Percentiles rank a stretch among this genome's conserved stretches.
phyloP scores from a whole-genome alignment of 1,140 invertebrate genomes.

The Nasonia longicornis region DNA sequence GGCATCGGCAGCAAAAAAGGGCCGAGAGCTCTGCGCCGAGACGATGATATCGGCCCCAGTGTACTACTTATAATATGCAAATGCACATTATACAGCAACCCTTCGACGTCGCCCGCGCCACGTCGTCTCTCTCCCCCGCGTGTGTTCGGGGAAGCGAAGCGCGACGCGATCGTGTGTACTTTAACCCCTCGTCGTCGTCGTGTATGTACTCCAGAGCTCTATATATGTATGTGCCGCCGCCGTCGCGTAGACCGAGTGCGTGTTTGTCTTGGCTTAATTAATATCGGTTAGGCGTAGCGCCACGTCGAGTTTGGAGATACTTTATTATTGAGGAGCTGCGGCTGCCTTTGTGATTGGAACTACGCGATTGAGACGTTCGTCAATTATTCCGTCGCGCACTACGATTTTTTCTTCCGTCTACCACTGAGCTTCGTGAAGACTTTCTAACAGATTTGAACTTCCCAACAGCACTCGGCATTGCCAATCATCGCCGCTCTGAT shows the following conservation, averaged over 20 bases:
- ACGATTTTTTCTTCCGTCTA: too few species aligned
- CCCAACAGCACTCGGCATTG: background rate
- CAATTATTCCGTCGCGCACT: background rate
- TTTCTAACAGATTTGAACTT: background rate
- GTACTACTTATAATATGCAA: conserved; percentile 70
- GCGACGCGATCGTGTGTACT: conserved; percentile 37
- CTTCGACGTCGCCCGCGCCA: background rate
- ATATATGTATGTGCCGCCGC: background rate
- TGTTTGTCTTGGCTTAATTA: conserved; percentile 56
- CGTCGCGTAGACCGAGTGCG: conserved; percentile 18
- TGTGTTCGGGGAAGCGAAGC: conserved; percentile 1
- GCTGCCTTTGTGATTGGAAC: background rate
- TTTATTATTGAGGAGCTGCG: conserved; percentile 29
- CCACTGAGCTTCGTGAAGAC: too few species aligned
- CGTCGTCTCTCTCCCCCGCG: background rate
- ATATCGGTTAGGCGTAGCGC: conserved; percentile 49
- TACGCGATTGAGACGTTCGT: background rate
- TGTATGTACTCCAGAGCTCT: background rate
- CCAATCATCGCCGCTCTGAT: background rate
- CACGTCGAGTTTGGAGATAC: conserved; percentile 9
- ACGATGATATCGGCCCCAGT: conserved; percentile 64
- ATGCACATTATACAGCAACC: conserved; percentile 53
- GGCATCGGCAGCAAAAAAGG: background rate
- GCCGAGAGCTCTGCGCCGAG: background rate
- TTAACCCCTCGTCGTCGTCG: conserved; percentile 39